A percentile compares a stretch with the other conserved stretches of the same genome.
phyloP scores from a whole-genome alignment of 2,888 invertebrate species.

The Hypomecis punctinalis region DNA sequence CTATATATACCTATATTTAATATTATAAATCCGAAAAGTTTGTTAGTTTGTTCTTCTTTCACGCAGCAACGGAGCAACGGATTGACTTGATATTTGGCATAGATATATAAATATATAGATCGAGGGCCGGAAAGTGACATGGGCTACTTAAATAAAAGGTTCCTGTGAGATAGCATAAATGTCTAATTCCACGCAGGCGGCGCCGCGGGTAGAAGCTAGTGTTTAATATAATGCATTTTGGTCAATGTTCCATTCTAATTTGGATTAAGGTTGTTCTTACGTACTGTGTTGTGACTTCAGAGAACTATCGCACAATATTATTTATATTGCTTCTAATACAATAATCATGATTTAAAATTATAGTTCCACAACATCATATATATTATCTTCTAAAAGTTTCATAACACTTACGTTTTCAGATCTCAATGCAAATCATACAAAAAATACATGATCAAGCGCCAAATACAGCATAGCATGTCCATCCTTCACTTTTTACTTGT shows the following conservation, averaged over 20 bases:
- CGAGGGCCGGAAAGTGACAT: too few relatives aligned
- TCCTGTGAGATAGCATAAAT: too few relatives aligned
- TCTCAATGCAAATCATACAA: slow-evolving; percentile 15
- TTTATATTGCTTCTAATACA: neutral
- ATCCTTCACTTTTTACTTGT: slow-evolving; percentile 29
- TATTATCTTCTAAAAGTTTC: neutral
- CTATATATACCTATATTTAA: too few relatives aligned
- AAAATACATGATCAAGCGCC: slow-evolving; percentile 31
- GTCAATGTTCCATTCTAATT: slow-evolving; percentile 9
- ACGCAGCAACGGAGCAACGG: too few relatives aligned
- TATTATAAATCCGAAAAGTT: too few relatives aligned
- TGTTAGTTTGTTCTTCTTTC: too few relatives aligned
- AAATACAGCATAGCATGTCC: slow-evolving; percentile 31
- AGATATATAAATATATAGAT: too few relatives aligned
- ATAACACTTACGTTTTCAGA: slow-evolving; percentile 8
- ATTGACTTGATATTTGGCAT: too few relatives aligned
- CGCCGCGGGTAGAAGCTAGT: too few relatives aligned
- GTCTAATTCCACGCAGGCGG: too few relatives aligned
- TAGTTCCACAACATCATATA: neutral
- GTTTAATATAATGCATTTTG: slow-evolving; percentile 15
- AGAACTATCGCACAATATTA: neutral
- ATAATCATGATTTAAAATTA: neutral
- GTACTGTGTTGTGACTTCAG: neutral
- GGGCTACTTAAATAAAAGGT: too few relatives aligned
- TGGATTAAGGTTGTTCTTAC: slow-evolving; percentile 6